phyloP scores from a whole-genome alignment of 2,113 vertebrate genomes.

The Epinephelus moara region DNA sequence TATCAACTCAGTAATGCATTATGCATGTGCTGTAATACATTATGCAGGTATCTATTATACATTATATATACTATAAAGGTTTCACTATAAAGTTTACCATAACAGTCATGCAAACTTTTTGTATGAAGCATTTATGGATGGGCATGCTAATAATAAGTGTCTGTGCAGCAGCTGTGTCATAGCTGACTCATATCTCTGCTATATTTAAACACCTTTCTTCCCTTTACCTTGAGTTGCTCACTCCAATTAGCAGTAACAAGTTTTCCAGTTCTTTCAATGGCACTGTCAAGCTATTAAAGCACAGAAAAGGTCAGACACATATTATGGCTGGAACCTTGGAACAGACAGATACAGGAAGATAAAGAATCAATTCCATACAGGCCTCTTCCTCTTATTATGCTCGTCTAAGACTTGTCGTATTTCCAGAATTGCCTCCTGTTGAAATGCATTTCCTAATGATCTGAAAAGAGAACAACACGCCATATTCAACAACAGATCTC shows the following conservation, averaged over 20 bases:
- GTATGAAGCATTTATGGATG: conserved; percentile 8
- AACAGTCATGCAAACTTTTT: neutral
- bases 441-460: conserved; percentile 89
- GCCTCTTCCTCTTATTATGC: conserved; percentile 88
- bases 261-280: conserved; percentile 87
- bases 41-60: neutral
- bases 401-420: conserved; percentile 85
- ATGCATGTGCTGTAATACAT: neutral
- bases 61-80: neutral
- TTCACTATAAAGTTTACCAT: neutral
- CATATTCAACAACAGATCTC: neutral
- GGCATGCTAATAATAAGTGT: neutral
- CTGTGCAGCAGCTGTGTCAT: neutral
- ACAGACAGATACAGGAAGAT: neutral
- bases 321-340: neutral
- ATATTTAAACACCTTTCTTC: neutral
- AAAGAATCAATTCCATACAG: conserved; percentile 73
- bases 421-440: conserved; percentile 87
- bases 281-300: conserved; percentile 83
- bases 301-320: conserved; percentile 4
- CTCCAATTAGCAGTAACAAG: conserved; percentile 86
- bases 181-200: neutral
- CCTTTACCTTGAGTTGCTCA: conserved; percentile 88
- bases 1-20: neutral
- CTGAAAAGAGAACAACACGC: conserved; percentile 78